Evolutionary conservation across 2,113 vertebrate genomes (phyloP), one percentile per base, ranked within the genome.

Genomic region (Callipepla californica): DNA sequence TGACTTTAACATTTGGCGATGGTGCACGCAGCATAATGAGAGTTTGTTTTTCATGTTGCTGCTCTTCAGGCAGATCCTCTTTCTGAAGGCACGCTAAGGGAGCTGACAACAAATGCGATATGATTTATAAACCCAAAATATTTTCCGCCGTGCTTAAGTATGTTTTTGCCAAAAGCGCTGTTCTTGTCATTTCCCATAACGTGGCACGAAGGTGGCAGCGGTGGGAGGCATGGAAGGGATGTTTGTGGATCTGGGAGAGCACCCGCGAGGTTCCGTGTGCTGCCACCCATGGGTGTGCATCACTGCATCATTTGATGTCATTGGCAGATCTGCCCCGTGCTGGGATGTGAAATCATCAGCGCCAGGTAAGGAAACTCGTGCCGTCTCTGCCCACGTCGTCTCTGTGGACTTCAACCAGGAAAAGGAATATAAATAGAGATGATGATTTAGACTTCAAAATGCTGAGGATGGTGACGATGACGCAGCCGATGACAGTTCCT

Each of bases 311-410:
- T 55, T 26, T 26, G 57, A 78, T 2, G 22, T 74, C 13, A 30
- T 53, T 74, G 13, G 36, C 62, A 73, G 87, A 65, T 78, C 79
- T 91, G 42, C 66, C 62, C 66, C 1, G 6, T 69, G 89, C 65
- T 2, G 5, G 51, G 50, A 40, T 70, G n/a, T 0, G 22, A 74
- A 74, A 32, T 36, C 32, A 62, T 47, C 50, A 55, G 76, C 50
- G 14, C 79, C 8, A 14, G 66, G 20, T 38, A 16, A 74, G 88
- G 81, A 68, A 40, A 57, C 75, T 69, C 40, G 2, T 6, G 58
- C 59, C 58, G 82, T 26, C 42, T 76, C 87, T 96, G 85, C 95
- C 95, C 92, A 89, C 90, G 1, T 51, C n/a, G 3, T 72, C 72
- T 50, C 93, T 72, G 38, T 21, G 17, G 51, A 25, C 6, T 4